Evolutionary conservation across 1,140 invertebrate genomes (phyloP).

Genomic region (Sarcophaga bullata): DNA sequence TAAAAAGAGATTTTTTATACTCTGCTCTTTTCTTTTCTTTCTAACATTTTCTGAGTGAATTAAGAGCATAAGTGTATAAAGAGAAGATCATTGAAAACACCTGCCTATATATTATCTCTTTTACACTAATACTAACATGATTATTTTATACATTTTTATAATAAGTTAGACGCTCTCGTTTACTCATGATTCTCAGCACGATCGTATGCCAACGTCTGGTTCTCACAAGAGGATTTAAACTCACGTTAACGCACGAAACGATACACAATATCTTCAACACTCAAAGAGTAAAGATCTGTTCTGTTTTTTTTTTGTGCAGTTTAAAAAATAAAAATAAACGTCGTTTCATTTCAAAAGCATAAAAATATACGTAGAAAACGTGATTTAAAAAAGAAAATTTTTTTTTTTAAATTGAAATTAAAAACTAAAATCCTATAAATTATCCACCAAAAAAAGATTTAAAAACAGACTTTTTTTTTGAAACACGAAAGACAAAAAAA

Average conservation of each 20-base stretch:
- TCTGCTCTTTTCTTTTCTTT: not conserved
- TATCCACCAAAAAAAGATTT: constrained; percentile 48
- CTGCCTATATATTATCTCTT: constrained; percentile 20
- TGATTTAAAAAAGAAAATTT: constrained; percentile 9
- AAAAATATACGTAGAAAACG: constrained; percentile 7
- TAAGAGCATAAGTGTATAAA: not conserved
- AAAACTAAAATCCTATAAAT: not conserved
- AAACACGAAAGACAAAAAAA: constrained; percentile 52
- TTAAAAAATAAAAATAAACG: too few relatives aligned
- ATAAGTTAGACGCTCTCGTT: constrained; percentile 44
- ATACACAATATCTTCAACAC: constrained; percentile 65
- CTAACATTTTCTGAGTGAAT: not conserved
- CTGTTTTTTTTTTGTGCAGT: too few relatives aligned
- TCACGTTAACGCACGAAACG: constrained; percentile 59
- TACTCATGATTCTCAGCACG: constrained; percentile 46
- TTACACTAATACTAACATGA: constrained; percentile 8
- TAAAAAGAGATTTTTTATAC: constrained; percentile 1
- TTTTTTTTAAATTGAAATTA: not conserved
- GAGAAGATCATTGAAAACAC: not conserved
- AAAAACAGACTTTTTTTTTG: constrained; percentile 44
- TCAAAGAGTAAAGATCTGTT: constrained; percentile 51
- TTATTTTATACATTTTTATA: not conserved
- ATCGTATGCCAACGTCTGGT: not conserved
- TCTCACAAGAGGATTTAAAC: constrained; percentile 54
- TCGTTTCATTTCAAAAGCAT: not conserved